These are phyloP conservation scores for Anabacerthia variegaticeps DNA, from an alignment of 2,797 vertebrate genomes.

Conservation along the genomic window DNA sequence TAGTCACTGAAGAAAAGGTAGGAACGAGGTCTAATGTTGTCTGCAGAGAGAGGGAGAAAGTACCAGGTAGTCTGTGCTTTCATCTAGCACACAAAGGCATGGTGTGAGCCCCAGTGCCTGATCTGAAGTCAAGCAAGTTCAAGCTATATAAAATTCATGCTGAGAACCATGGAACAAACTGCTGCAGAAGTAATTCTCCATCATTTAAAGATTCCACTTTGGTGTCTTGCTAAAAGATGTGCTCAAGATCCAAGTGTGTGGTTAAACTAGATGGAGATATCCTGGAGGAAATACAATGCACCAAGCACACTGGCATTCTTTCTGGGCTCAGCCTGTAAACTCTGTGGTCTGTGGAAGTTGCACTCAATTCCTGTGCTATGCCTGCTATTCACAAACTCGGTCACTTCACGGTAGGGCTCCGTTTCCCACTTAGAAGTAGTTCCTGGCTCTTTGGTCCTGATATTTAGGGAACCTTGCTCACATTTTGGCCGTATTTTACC, in stretches of 20 bases:
- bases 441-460: background rate
- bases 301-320: background rate
- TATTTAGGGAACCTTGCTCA: background rate
- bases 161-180: constrained; percentile 11
- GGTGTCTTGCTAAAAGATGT: constrained; percentile 1
- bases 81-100: background rate
- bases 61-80: background rate
- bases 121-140: constrained; percentile 18
- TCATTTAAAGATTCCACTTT: background rate
- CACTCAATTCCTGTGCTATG: background rate
- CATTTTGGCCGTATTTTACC: background rate
- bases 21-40: background rate
- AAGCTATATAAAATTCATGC: constrained; percentile 16
- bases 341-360: constrained; percentile 7
- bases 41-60: background rate
- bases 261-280: constrained; percentile 9
- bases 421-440: background rate
- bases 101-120: background rate
- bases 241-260: background rate
- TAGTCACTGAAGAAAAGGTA: background rate
- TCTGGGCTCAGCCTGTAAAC: constrained; percentile 2
- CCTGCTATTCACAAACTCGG: background rate
- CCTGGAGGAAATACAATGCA: background rate
- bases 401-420: background rate
- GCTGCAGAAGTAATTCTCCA: constrained; percentile 17